phyloP scores from a whole-genome alignment of 2,113 vertebrate species.

The Bombycilla garrulus region DNA sequence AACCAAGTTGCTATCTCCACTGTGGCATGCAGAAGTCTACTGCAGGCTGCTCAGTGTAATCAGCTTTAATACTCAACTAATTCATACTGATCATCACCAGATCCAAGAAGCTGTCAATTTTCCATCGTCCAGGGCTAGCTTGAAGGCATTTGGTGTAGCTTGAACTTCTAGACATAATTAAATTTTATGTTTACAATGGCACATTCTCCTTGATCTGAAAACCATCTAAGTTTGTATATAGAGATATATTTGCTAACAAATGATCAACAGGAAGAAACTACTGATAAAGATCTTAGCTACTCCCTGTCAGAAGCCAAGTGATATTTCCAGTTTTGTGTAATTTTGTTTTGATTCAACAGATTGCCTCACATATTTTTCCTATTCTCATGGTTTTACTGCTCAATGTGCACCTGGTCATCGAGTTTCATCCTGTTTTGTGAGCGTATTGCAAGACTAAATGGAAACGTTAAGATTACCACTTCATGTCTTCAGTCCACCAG shows the following conservation, averaged over 20 bases:
- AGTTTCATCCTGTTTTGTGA: neutral
- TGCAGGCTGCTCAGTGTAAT: neutral
- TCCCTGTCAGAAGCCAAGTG: neutral
- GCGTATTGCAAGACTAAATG: accelerated
- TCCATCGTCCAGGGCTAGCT: accelerated
- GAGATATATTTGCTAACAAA: neutral
- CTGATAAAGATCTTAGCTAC: neutral
- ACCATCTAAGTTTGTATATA: neutral
- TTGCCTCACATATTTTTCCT: neutral
- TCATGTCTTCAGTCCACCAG: neutral
- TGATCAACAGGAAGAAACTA: neutral
- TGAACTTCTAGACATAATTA: neutral
- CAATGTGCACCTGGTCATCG: neutral
- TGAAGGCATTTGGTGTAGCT: neutral
- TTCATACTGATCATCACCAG: neutral
- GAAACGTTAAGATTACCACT: neutral
- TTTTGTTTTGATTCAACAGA: neutral
- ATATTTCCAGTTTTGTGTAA: neutral
- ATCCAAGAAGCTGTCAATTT: neutral
- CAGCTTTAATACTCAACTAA: neutral
- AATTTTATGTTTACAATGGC: neutral
- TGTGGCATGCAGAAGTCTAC: neutral
- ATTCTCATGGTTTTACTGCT: neutral
- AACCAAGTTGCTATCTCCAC: neutral
- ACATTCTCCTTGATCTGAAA: neutral